Conservation (phyloP, 2,113 vertebrate genomes). For the Macrotis lagotis region DNA sequence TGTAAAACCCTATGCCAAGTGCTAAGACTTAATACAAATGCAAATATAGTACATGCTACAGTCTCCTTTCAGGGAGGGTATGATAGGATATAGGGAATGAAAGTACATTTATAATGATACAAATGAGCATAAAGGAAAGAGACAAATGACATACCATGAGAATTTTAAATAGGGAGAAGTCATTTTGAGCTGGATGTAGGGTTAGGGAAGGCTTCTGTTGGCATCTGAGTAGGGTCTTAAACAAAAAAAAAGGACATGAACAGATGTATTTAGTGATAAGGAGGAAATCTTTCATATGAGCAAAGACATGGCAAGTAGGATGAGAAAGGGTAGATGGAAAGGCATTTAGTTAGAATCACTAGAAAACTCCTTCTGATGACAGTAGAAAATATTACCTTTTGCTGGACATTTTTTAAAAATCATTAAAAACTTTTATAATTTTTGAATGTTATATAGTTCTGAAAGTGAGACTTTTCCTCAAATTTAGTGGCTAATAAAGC, state of each 20-base stretch:
- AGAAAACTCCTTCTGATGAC: not conserved
- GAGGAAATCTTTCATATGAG: not conserved
- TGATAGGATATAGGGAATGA: not conserved
- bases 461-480: not conserved
- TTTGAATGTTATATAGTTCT: not conserved
- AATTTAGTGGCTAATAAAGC: not conserved
- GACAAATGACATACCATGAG: not conserved
- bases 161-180: not conserved
- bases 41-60: not conserved
- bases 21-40: not conserved
- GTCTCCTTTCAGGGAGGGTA: not conserved
- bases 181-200: not conserved
- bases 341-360: not conserved
- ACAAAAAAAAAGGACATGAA: not conserved
- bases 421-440: not conserved
- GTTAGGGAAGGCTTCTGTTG: not conserved
- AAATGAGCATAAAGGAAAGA: not conserved
- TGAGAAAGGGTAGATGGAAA: not conserved
- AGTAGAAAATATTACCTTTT: not conserved
- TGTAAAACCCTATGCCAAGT: not conserved
- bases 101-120: not conserved
- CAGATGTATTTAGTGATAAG: not conserved
- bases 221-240: not conserved
- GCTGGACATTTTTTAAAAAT: not conserved
- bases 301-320: not conserved